Evolutionary conservation across 2,113 vertebrate genomes (phyloP).

Genomic region (Rhabdornis inornatus): DNA sequence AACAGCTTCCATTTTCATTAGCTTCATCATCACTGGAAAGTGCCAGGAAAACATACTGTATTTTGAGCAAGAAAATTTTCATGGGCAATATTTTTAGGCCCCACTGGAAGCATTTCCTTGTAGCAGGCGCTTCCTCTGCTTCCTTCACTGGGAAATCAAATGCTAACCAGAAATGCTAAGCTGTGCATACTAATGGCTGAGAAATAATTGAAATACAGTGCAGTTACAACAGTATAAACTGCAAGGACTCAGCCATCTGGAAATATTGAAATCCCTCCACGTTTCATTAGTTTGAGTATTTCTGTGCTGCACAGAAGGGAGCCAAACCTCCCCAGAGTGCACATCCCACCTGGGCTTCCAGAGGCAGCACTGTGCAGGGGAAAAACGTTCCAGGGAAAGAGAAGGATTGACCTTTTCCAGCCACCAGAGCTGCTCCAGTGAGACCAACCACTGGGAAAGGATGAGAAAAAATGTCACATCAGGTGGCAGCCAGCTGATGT

Average conservation of each 20-base stretch:
- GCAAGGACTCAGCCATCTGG: background rate
- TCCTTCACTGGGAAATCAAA: background rate
- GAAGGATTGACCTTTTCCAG: background rate
- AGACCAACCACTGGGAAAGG: background rate
- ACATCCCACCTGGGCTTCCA: background rate
- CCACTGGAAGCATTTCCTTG: background rate
- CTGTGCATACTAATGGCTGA: background rate
- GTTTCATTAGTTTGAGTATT: background rate
- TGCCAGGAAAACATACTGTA: background rate
- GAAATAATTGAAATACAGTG: background rate
- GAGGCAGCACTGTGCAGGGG: fast-evolving
- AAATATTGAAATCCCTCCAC: background rate
- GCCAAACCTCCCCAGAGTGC: background rate
- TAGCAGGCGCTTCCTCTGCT: background rate
- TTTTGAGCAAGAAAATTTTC: background rate
- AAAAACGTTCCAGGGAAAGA: background rate
- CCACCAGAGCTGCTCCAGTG: background rate
- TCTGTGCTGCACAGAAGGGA: background rate
- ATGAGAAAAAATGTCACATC: background rate
- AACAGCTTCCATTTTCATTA: constrained; percentile 21
- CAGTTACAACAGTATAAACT: background rate
- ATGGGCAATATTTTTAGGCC: background rate
- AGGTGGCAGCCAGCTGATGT: background rate
- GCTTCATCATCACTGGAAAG: background rate
- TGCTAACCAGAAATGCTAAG: background rate